Evolutionary conservation across 1,140 invertebrate genomes (phyloP), one percentile per base, ranked within the genome.

Genomic region (Brachionus rubens): DNA sequence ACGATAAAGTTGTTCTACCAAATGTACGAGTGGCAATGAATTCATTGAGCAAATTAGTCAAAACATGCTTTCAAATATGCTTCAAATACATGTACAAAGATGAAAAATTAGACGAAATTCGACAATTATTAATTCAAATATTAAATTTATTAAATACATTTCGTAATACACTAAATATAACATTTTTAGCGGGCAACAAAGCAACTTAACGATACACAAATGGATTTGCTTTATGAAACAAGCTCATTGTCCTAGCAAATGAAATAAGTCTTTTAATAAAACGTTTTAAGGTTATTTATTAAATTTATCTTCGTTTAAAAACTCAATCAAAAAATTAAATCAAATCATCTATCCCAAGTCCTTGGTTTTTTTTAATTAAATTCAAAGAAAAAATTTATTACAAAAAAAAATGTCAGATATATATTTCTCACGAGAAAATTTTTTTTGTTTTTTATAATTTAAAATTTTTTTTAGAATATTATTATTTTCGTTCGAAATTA

Each of bases 211-310:
- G 68, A 72, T 9, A 33, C 68, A 12, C 46, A 72, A 50, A 72
- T 50, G 50, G 36, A 50, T 50, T 26, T 72, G 21, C 16, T 72
- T n/a, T 21, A 48, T 72, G 19, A 72, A 48, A 48, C 68, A 72
- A 33, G 68, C 68, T 19, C 46, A 48, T 24, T 28, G 47, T 48
- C 19, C n/a, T 72, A 14, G 68, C 68, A 24, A 48, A 72, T 50
- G 68, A 72, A 30, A 72, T 72, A 26, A 72, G 68, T 50, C 36
- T 40, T 28, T n/a, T 72, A 4, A 72, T 72, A 48, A 47, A 72
- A 50, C 12, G 16, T 50, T 72, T 72, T 24, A 72, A 72, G 24
- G 19, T 41, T 50, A 50, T 72, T 10, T 54, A 40, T 48, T 72
- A 72, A n/a, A n/a, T n/a, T n/a, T n/a, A n/a, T n/a, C n/a, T n/a